Percentiles rank a stretch among this genome's conserved stretches.
Conservation (phyloP, 2,797 vertebrate species). For the Pseudotriccus pelzelni region DNA sequence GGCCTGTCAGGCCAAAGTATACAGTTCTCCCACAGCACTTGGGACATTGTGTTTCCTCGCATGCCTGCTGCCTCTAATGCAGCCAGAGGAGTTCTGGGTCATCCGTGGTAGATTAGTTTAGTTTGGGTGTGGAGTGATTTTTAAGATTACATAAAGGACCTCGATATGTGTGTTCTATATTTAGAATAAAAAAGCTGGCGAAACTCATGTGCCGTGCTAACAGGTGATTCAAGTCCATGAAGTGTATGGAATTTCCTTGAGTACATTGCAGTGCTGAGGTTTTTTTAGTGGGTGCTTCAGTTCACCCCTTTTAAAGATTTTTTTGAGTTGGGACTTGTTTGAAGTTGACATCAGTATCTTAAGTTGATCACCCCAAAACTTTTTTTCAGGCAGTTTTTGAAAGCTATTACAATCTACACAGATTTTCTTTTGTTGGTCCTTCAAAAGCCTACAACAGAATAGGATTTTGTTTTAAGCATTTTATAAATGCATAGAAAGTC, state of each 20-base stretch:
- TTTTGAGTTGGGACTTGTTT: neutral
- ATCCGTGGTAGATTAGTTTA: neutral
- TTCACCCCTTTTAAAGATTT: neutral
- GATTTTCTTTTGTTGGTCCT: neutral
- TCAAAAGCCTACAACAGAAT: neutral
- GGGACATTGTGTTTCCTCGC: neutral
- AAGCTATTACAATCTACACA: neutral
- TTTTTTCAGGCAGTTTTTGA: neutral
- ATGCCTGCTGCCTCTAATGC: neutral
- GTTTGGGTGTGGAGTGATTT: slow-evolving; percentile 15
- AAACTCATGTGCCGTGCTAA: neutral
- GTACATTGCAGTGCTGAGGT: neutral
- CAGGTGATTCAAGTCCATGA: neutral
- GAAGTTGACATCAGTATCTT: neutral
- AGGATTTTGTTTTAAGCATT: neutral
- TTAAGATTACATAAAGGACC: neutral
- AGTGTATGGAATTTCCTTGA: neutral
- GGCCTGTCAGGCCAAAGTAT: neutral
- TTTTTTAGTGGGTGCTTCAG: neutral
- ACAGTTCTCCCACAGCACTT: neutral
- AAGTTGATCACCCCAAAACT: neutral
- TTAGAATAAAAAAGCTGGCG: neutral
- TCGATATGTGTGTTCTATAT: neutral
- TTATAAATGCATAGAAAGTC: neutral
- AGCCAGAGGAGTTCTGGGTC: neutral